phyloP scores from a whole-genome alignment of 2,888 invertebrate genomes.

The Drosophila picticornis region DNA sequence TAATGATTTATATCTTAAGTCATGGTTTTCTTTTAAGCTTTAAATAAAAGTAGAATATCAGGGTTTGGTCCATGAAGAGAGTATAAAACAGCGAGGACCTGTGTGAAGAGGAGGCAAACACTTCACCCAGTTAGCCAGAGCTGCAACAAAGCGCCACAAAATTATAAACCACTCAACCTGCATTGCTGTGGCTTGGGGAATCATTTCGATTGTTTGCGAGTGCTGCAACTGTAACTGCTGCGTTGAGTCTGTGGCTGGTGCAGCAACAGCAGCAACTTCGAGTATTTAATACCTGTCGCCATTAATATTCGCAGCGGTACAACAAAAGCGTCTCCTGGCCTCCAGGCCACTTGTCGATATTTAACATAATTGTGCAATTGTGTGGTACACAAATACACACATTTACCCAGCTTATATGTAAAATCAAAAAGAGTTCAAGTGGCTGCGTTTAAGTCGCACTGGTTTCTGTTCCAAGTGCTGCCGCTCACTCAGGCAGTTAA shows the following conservation, averaged over 20 bases:
- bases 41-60: background rate
- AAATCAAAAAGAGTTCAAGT: constrained; percentile 79
- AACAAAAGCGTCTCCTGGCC: constrained; percentile 64
- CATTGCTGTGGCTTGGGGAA: constrained; percentile 35
- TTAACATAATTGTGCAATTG: constrained; percentile 82
- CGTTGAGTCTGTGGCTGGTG: constrained; percentile 17
- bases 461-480: constrained; percentile 42
- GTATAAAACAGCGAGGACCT: background rate
- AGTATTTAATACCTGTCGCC: constrained; percentile 72
- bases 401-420: constrained; percentile 2
- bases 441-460: constrained; percentile 62
- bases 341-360: constrained; percentile 79
- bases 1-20: background rate
- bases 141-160: constrained; percentile 37
- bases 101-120: background rate
- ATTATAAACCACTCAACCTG: constrained; percentile 58
- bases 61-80: background rate
- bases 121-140: constrained; percentile 56
- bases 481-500: constrained; percentile 55
- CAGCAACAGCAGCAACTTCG: constrained; percentile 46
- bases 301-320: constrained; percentile 58
- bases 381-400: constrained; percentile 38
- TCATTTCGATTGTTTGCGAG: constrained; percentile 45
- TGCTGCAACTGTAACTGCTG: constrained; percentile 38
- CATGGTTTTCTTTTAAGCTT: background rate